Percentiles rank a stretch among this genome's conserved stretches.
These are phyloP conservation scores for roundworm (Caenorhabditis elegans) DNA, from an alignment of 1,140 invertebrate genomes.

Conservation along the genomic window DNA sequence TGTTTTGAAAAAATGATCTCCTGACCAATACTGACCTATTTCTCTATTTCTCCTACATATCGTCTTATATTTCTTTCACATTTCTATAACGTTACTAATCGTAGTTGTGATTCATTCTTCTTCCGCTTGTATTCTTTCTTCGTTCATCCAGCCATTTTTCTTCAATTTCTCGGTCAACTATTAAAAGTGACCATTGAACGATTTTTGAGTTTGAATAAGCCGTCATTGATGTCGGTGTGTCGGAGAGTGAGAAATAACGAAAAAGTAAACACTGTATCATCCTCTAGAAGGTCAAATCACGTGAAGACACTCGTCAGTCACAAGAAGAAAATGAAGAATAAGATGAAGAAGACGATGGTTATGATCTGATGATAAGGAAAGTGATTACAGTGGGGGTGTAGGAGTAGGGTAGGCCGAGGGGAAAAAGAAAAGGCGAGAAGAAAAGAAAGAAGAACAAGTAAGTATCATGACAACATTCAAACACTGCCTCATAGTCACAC, in stretches of 20 bases:
- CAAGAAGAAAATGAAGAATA: slow-evolving; percentile 17
- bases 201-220: slow-evolving; percentile 3
- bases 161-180: not conserved
- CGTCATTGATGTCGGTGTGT: no score
- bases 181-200: not conserved
- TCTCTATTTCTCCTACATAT: not conserved
- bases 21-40: not conserved
- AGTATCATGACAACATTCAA: not conserved
- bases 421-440: not conserved
- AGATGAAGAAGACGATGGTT: slow-evolving; percentile 3
- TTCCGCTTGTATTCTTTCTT: not conserved
- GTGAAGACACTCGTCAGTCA: slow-evolving; percentile 10
- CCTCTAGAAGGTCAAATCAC: slow-evolving; percentile 33
- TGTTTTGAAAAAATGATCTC: not conserved
- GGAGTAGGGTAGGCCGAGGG: not conserved
- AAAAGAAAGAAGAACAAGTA: not conserved
- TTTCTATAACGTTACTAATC: not conserved
- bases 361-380: slow-evolving; percentile 16
- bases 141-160: not conserved
- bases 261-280: not conserved
- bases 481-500: no score
- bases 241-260: not conserved
- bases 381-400: not conserved
- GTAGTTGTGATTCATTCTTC: slow-evolving; percentile 4
- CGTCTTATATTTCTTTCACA: not conserved